Percentiles rank a stretch among this genome's conserved stretches.
phyloP scores from a whole-genome alignment of 2,797 vertebrate species.

The Astyanax mexicanus region DNA sequence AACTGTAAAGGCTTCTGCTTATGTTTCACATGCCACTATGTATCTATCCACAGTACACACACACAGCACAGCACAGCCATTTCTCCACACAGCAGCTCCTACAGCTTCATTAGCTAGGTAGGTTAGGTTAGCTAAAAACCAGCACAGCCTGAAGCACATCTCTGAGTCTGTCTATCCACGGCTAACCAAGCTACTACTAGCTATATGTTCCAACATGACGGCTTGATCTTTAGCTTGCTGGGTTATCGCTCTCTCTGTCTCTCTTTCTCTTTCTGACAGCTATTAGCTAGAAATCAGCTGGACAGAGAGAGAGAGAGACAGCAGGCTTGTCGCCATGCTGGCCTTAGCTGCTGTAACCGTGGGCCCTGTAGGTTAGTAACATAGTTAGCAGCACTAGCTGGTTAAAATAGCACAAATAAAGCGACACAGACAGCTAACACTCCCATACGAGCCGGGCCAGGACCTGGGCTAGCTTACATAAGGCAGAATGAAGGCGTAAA shows the following conservation, averaged over 20 bases:
- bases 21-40: background rate
- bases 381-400: no score
- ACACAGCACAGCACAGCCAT: no score
- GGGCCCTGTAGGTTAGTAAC: conserved; percentile 78
- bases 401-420: background rate
- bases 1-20: background rate
- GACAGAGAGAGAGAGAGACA: no score
- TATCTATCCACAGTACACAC: no score
- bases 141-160: no score
- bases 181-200: background rate
- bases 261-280: conserved; percentile 50
- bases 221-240: no score
- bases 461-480: background rate
- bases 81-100: background rate
- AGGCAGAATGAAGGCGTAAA: background rate
- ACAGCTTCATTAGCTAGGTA: background rate
- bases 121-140: no score
- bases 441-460: no score
- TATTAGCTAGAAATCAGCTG: conserved; percentile 56
- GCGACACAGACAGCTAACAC: no score
- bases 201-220: conserved; percentile 29
- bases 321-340: conserved; percentile 78
- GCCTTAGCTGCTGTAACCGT: conserved; percentile 75
- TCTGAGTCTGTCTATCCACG: no score
- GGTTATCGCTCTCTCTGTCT: no score